Conservation (phyloP, 2,888 invertebrate genomes). For the Agrotis ipsilon region DNA sequence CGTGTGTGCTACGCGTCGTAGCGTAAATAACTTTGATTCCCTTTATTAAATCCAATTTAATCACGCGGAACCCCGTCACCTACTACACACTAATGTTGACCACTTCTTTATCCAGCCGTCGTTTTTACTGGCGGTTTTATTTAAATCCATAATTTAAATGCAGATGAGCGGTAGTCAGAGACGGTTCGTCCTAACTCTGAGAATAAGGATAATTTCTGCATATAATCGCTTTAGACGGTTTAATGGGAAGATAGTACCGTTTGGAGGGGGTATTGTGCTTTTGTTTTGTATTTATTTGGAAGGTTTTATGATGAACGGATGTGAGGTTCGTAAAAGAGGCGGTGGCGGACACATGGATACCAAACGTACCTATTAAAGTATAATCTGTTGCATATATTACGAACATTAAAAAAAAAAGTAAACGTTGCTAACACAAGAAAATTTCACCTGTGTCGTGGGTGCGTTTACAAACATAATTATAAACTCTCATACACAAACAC, state of each 20-base stretch:
- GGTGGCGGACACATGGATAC: no score
- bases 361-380: no score
- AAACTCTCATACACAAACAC: no score
- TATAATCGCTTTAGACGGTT: conserved; percentile 61
- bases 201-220: conserved; percentile 69
- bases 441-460: no score
- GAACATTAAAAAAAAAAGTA: no score
- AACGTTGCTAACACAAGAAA: no score
- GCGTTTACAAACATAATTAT: no score
- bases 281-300: neutral
- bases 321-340: no score
- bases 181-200: conserved; percentile 56
- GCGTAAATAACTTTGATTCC: no score
- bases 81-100: conserved; percentile 10
- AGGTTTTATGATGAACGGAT: no score
- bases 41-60: neutral
- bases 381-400: no score
- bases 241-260: conserved; percentile 31
- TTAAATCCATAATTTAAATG: conserved; percentile 87
- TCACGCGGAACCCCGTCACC: conserved; percentile 18
- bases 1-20: neutral
- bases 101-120: conserved; percentile 62
- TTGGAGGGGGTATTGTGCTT: neutral
- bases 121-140: conserved; percentile 79
- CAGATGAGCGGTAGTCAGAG: conserved; percentile 76